Conservation (phyloP, 2,888 invertebrate species). For the Druceiella hillmani region DNA sequence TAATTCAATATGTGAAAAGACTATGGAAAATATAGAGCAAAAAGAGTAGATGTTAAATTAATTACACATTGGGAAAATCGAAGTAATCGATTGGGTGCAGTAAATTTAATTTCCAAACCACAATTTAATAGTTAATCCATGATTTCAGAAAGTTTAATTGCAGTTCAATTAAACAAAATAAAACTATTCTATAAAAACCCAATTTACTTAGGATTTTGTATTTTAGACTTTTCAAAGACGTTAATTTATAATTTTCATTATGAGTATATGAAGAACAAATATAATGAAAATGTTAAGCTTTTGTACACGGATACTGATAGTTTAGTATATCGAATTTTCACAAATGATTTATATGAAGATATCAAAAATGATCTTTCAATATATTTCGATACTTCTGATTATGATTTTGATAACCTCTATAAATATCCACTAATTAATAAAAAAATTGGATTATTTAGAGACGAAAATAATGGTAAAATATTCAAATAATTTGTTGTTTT, state of each 20-base stretch:
- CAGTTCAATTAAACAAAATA: slow-evolving; percentile 23
- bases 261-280: slow-evolving; percentile 20
- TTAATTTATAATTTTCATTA: slow-evolving; percentile 29
- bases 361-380: slow-evolving; percentile 11
- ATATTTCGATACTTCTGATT: slow-evolving; percentile 18
- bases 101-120: slow-evolving; percentile 23
- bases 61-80: slow-evolving; percentile 28
- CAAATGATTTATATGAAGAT: slow-evolving; percentile 4
- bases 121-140: slow-evolving; percentile 29
- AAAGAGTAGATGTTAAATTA: slow-evolving; percentile 28
- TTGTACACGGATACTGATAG: slow-evolving; percentile 21
- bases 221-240: slow-evolving; percentile 28
- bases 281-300: slow-evolving; percentile 16
- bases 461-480: too few relatives aligned
- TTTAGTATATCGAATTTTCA: slow-evolving; percentile 7
- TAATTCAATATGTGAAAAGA: slow-evolving; percentile 33
- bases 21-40: slow-evolving; percentile 30
- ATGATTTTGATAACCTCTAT: too few relatives aligned
- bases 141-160: slow-evolving; percentile 29
- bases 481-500: too few relatives aligned
- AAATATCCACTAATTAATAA: too few relatives aligned
- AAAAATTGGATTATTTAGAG: too few relatives aligned
- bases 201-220: slow-evolving; percentile 20
- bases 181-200: slow-evolving; percentile 21
- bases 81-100: slow-evolving; percentile 24